Conservation (phyloP, 2,113 vertebrate species). For the Laticauda colubrina region DNA sequence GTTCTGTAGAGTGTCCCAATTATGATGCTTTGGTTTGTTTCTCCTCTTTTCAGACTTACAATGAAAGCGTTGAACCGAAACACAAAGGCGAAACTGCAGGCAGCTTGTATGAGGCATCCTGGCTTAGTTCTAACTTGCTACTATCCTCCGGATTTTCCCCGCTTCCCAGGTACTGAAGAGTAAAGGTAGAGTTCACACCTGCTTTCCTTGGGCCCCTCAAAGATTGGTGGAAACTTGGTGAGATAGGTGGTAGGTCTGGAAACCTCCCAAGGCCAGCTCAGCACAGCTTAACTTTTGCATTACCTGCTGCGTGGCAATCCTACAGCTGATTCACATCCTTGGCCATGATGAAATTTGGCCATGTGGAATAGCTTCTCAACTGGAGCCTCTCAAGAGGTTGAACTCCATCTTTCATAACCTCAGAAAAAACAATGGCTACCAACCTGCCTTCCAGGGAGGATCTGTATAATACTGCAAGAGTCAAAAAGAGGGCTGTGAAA, state of each 20-base stretch:
- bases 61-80: background rate
- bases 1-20: background rate
- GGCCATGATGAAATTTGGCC: background rate
- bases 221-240: background rate
- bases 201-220: background rate
- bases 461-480: fast-evolving
- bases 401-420: background rate
- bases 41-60: background rate
- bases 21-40: background rate
- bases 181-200: background rate
- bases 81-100: background rate
- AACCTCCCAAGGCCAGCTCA: background rate
- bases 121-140: background rate
- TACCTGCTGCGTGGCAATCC: background rate
- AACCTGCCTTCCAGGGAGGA: no score
- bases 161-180: background rate
- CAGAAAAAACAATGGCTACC: background rate
- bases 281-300: background rate
- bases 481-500: no score
- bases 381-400: no score
- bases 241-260: background rate
- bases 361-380: background rate
- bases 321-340: background rate
- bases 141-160: background rate
- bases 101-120: background rate